Percentiles rank a stretch among this genome's conserved stretches.
phyloP scores from a whole-genome alignment of 2,797 vertebrate genomes.

The Schizopygopsis pylzovi region DNA sequence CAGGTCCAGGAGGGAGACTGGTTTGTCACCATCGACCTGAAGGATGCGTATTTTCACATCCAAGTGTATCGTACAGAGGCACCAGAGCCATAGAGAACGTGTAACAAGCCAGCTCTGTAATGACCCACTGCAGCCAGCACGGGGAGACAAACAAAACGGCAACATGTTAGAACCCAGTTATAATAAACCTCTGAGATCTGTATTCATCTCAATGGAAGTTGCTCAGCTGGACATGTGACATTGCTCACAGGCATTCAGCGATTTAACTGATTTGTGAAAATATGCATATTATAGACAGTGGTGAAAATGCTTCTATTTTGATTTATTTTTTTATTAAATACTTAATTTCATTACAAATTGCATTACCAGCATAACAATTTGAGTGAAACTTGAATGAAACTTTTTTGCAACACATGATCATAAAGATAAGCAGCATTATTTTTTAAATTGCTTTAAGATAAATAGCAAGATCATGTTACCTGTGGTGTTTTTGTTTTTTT shows the following conservation, averaged over 20 bases:
- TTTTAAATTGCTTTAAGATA: too few species aligned
- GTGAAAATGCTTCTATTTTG: neutral
- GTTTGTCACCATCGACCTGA: too few species aligned
- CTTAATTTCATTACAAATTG: neutral
- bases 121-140: constrained; percentile 81
- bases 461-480: too few species aligned
- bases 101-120: constrained; percentile 82
- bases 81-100: constrained; percentile 83
- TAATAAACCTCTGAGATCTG: neutral
- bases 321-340: neutral
- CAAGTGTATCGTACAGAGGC: constrained; percentile 82
- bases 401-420: neutral
- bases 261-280: neutral
- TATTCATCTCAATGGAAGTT: neutral
- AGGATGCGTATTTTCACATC: too few species aligned
- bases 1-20: too few species aligned
- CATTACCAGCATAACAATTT: neutral
- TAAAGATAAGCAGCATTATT: too few species aligned
- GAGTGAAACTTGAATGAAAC: neutral
- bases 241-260: neutral
- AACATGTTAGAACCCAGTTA: neutral
- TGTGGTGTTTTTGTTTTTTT: neutral
- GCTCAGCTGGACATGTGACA: neutral
- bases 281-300: neutral
- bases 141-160: constrained; percentile 73